Conservation (phyloP, 2,113 vertebrate species). For the Cyanoderma ruficeps region DNA sequence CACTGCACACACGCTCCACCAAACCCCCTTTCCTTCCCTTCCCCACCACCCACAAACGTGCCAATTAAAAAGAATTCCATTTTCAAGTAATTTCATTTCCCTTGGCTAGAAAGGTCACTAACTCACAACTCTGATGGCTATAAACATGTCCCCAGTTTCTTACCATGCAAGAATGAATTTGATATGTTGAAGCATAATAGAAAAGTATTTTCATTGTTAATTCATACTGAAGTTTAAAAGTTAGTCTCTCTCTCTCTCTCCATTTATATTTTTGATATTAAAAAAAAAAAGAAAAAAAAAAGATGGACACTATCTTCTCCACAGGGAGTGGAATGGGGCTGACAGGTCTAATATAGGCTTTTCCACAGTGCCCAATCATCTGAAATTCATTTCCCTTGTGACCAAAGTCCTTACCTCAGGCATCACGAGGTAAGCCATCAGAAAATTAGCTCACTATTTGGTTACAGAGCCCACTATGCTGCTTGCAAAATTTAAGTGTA, state of each 20-base stretch:
- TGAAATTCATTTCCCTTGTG: constrained; percentile 33
- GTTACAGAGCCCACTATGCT: neutral
- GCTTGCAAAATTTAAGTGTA: neutral
- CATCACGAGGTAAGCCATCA: constrained; percentile 15
- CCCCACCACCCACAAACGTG: constrained; percentile 51
- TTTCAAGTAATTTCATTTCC: constrained; percentile 79
- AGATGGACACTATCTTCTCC: neutral
- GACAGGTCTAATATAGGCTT: neutral
- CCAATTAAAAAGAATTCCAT: constrained; percentile 80
- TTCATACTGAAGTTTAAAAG: constrained; percentile 28
- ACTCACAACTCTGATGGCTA: constrained; percentile 76
- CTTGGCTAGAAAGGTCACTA: constrained; percentile 80
- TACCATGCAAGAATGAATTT: constrained; percentile 56
- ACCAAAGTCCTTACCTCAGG: constrained; percentile 21
- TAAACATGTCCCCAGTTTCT: constrained; percentile 73
- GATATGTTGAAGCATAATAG: constrained; percentile 52
- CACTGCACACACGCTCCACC: neutral
- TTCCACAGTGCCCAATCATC: constrained; percentile 25
- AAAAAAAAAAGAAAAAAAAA: neutral
- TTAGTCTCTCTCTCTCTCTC: neutral
- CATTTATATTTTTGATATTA: neutral
- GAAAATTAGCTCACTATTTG: constrained; percentile 2
- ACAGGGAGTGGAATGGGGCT: neutral
- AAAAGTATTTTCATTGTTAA: constrained; percentile 56
- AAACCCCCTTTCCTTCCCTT: constrained; percentile 23